These are phyloP conservation scores for Eulemur rufifrons DNA, from an alignment of 2,113 vertebrate genomes.

Conservation along the genomic window DNA sequence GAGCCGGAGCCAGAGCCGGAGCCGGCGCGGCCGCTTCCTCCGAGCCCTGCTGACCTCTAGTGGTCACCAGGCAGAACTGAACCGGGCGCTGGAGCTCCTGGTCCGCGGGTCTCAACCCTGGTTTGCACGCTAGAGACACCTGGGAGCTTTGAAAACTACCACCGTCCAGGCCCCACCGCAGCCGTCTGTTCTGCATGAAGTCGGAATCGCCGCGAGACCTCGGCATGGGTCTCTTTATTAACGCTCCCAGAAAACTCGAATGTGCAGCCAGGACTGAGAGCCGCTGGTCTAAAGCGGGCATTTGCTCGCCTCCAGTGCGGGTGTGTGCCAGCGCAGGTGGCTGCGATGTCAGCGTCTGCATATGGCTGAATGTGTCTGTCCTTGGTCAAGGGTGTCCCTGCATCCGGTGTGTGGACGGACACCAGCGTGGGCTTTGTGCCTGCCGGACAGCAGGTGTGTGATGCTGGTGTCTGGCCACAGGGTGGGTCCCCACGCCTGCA, in stretches of 20 bases:
- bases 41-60: slow-evolving; percentile 76
- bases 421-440: neutral
- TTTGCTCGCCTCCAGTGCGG: neutral
- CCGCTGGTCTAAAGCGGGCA: too few species aligned
- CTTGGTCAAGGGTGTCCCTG: neutral
- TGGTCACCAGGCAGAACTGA: slow-evolving; percentile 50
- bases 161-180: neutral
- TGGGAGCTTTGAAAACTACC: neutral
- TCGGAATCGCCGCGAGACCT: neutral
- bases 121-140: neutral
- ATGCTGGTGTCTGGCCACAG: neutral
- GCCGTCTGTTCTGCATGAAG: neutral
- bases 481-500: neutral
- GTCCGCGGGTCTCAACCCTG: fast-evolving
- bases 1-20: neutral
- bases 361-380: neutral
- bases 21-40: neutral
- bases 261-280: neutral
- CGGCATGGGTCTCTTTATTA: neutral
- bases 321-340: too few species aligned
- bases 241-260: neutral
- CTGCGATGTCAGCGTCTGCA: neutral
- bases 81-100: neutral
- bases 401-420: neutral
- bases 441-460: neutral